Evolutionary conservation across 2,797 vertebrate genomes (phyloP), one percentile per base, ranked within the genome.

Genomic region (Micromesistius poutassou): DNA sequence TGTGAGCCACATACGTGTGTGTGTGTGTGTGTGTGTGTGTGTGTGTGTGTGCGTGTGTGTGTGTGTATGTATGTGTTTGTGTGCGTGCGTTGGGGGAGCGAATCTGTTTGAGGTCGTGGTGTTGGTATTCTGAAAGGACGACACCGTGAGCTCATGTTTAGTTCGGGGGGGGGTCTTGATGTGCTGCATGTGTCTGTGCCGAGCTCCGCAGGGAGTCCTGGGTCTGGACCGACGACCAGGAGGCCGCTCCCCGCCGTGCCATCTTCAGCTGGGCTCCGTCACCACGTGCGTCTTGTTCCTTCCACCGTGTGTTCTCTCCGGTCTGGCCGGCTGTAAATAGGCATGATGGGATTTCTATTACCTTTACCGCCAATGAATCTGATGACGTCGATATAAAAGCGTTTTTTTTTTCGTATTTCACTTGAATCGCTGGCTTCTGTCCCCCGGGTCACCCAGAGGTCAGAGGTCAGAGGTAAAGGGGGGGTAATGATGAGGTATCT

Each of bases 11-110:
- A 77, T 36, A 76, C 74, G 77, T 71, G 72, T 38, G 68, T 73
- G 33, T 80, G 40, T 80, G 76, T 74, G 36, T 36, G 76, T 75
- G 13, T 75, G 71, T 77, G 31, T 71, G 16, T 80, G 1, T 79
- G 88, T 82, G 87, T 93, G 93, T 90, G 1, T 42, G 74, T 36
- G 36, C 66, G 28, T 46, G 75, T 71, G n/a, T 36, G 8, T 40
- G 79, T 71, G 16, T 66, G 55, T 66, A 3, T 66, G 72, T 38
- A 70, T 73, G 38, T 81, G 40, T 80, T 72, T 72, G 14, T 38
- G 76, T 77, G 13, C 74, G 71, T 77, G 31, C 71, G 19, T 66
- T 66, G 12, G 62, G 62, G 28, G 25, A 66, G 8, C 70, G 13
- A 5, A 33, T 19, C 2, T 13, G 22, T 71, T 16, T 71, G 14